Conservation (phyloP, 2,888 invertebrate species). For the Yponomeuta cagnagella region DNA sequence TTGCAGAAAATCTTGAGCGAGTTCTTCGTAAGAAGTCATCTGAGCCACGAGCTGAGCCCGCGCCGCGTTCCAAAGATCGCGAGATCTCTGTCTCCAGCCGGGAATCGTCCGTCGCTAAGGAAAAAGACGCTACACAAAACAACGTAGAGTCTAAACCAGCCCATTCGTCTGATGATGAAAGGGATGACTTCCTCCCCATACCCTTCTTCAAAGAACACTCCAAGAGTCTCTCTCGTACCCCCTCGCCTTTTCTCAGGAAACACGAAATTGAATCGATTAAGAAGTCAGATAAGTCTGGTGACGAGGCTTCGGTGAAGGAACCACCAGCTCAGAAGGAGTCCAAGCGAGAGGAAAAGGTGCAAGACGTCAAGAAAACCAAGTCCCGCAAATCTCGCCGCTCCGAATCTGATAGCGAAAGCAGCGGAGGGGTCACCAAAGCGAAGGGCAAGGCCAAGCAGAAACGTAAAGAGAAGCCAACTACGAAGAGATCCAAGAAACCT, state of each 20-base stretch:
- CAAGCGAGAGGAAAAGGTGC: slow-evolving; percentile 44
- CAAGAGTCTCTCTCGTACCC: slow-evolving; percentile 88
- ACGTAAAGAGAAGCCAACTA: slow-evolving; percentile 73
- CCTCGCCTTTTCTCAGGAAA: slow-evolving; percentile 87
- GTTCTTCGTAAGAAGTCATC: slow-evolving; percentile 46
- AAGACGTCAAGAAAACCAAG: slow-evolving; percentile 65
- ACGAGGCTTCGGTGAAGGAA: slow-evolving; percentile 65
- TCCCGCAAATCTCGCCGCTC: slow-evolving; percentile 68
- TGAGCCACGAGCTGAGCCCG: slow-evolving; percentile 51
- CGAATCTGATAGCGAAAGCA: slow-evolving; percentile 67
- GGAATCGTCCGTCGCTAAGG: slow-evolving; percentile 61
- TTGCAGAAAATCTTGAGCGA: slow-evolving; percentile 56
- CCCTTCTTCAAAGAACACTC: slow-evolving; percentile 75
- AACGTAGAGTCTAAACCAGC: slow-evolving; percentile 44
- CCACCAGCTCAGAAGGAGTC: slow-evolving; percentile 62
- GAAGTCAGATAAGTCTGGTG: slow-evolving; percentile 59
- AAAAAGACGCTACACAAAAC: slow-evolving; percentile 47
- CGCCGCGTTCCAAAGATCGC: slow-evolving; percentile 43
- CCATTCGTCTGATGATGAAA: slow-evolving; percentile 61
- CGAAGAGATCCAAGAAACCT: slow-evolving; percentile 71
- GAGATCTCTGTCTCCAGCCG: slow-evolving; percentile 68
- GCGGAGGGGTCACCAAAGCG: slow-evolving; percentile 60
- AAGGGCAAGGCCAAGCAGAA: slow-evolving; percentile 64
- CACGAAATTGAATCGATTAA: slow-evolving; percentile 73
- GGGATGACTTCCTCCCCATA: slow-evolving; percentile 55